Percentiles rank a stretch among this genome's conserved stretches.
Conservation (phyloP, 2,797 vertebrate species). For the Etheostoma perlongum region DNA sequence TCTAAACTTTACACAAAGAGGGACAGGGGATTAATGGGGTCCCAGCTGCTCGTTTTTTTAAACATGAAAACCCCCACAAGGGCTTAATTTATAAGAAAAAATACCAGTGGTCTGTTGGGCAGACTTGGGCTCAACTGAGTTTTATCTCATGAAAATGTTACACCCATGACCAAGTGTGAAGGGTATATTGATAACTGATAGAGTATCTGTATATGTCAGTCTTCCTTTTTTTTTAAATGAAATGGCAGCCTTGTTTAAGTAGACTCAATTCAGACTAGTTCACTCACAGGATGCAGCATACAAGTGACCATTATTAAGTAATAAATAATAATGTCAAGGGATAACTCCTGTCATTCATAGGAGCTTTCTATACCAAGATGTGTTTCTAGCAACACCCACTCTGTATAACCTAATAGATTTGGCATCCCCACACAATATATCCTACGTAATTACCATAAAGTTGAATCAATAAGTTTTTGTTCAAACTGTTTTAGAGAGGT, state of each 20-base stretch:
- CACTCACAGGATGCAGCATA: background rate
- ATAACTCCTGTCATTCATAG: background rate
- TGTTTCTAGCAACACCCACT: background rate
- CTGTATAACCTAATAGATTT: too few species aligned
- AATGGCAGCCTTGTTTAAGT: background rate
- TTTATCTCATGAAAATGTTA: constrained; percentile 70
- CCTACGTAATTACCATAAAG: background rate
- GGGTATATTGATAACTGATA: constrained; percentile 55
- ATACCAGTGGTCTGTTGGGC: background rate
- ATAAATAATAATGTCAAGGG: background rate
- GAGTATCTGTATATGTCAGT: constrained; percentile 62
- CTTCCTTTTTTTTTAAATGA: constrained; percentile 36
- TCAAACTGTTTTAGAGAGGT: too few species aligned
- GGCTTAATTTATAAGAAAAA: background rate
- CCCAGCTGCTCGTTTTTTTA: background rate
- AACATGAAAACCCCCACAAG: background rate
- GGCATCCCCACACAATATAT: background rate
- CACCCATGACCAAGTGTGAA: constrained; percentile 55
- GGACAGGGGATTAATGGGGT: background rate
- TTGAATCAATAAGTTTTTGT: background rate
- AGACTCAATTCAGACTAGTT: background rate
- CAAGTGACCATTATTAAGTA: too few species aligned
- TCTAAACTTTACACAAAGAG: background rate
- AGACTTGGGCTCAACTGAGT: constrained; percentile 30
- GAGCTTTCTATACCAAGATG: background rate